Percentiles rank a stretch among this genome's conserved stretches.
phyloP scores from a whole-genome alignment of 2,888 invertebrate genomes.

The Ichneumoninae sp. region DNA sequence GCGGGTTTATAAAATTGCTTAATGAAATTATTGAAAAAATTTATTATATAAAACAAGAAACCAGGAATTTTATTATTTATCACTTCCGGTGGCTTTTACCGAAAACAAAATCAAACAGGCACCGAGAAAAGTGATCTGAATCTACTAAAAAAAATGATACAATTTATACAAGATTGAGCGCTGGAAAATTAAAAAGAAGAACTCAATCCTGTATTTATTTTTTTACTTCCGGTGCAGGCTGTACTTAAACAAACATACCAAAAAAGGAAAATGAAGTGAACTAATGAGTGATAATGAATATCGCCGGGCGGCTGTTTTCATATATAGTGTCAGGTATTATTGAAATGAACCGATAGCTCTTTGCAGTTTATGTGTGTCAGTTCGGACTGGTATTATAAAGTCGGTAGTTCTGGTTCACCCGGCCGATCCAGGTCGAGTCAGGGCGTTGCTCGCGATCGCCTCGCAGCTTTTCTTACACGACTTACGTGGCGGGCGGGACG shows the following conservation, averaged over 20 bases:
- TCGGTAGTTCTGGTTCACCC: constrained; percentile 29
- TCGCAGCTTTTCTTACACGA: constrained; percentile 10
- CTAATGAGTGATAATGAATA: background rate
- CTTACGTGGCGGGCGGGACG: background rate
- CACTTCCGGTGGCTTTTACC: background rate
- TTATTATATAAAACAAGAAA: background rate
- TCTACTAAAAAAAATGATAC: background rate
- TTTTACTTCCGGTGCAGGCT: background rate
- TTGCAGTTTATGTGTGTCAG: constrained; percentile 15
- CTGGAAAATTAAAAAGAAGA: background rate
- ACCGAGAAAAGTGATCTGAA: too few species aligned
- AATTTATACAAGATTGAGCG: background rate
- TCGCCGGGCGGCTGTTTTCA: background rate
- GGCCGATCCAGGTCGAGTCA: constrained; percentile 21
- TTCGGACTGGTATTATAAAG: constrained; percentile 10
- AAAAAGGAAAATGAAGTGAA: background rate
- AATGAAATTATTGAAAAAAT: background rate
- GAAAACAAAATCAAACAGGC: too few species aligned
- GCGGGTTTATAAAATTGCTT: background rate
- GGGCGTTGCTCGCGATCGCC: constrained; percentile 43
- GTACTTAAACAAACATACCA: background rate
- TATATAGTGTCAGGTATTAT: background rate
- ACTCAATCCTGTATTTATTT: background rate
- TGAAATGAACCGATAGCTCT: background rate
- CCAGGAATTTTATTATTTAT: background rate